Evolutionary conservation across 2,888 invertebrate genomes (phyloP).

Genomic region (Limenitis camilla): DNA sequence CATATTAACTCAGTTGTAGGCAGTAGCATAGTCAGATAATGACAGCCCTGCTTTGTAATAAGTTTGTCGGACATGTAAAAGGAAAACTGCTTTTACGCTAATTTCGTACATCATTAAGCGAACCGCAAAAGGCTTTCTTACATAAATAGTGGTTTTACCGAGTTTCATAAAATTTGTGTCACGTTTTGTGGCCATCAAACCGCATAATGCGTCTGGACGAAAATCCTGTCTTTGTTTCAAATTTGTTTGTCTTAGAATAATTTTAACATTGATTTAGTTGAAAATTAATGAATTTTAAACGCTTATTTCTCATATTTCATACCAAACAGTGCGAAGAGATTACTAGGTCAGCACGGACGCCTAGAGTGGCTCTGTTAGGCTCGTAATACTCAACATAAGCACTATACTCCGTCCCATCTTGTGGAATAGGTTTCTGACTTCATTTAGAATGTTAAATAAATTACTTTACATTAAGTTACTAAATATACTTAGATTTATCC

Average conservation of each 20-base stretch:
- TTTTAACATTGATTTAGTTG: too few relatives aligned
- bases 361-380: slow-evolving; percentile 17
- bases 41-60: too few relatives aligned
- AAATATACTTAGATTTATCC: too few relatives aligned
- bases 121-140: slow-evolving; percentile 8
- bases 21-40: too few relatives aligned
- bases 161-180: slow-evolving; percentile 5
- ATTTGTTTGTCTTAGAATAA: too few relatives aligned
- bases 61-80: background rate
- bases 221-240: too few relatives aligned
- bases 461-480: too few relatives aligned
- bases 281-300: background rate
- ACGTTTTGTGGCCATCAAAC: background rate
- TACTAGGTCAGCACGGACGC: slow-evolving; percentile 16
- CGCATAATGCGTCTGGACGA: too few relatives aligned
- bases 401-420: slow-evolving; percentile 17
- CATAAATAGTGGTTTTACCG: slow-evolving; percentile 9
- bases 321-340: slow-evolving; percentile 4
- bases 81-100: slow-evolving; percentile 5
- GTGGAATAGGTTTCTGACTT: slow-evolving; percentile 18
- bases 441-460: background rate
- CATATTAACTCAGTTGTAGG: too few relatives aligned
- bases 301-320: background rate
- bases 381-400: slow-evolving; percentile 20
- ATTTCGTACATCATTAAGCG: slow-evolving; percentile 11